Evolutionary conservation across 2,888 invertebrate species (phyloP).

Genomic region (Gnatocerus cornutus): DNA sequence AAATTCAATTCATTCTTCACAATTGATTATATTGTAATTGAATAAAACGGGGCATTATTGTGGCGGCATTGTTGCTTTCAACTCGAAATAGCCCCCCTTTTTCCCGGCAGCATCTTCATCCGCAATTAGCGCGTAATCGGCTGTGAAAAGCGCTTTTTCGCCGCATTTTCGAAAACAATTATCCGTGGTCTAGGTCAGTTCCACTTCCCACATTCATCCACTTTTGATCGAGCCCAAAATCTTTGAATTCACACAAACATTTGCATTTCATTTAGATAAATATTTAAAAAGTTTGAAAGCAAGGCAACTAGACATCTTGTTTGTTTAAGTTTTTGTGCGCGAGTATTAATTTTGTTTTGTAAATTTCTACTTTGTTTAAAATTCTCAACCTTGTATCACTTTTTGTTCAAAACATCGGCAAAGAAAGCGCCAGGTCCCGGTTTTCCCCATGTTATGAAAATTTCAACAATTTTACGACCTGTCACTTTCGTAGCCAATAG

Average conservation of each 20-base stretch:
- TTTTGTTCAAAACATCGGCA: neutral
- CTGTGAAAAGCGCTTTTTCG: neutral
- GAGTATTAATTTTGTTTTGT: slow-evolving; percentile 19
- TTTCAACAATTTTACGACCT: slow-evolving; percentile 34
- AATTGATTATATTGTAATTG: slow-evolving; percentile 33
- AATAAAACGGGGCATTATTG: slow-evolving; percentile 22
- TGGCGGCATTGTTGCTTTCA: slow-evolving; percentile 24
- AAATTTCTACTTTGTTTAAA: slow-evolving; percentile 22
- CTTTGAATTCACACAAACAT: slow-evolving; percentile 16
- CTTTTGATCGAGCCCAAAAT: slow-evolving; percentile 1
- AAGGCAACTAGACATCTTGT: neutral
- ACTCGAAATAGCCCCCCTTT: slow-evolving; percentile 17
- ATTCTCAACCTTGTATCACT: slow-evolving; percentile 15
- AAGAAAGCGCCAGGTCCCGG: slow-evolving; percentile 11
- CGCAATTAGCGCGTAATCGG: slow-evolving; percentile 6
- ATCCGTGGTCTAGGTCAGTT: slow-evolving; percentile 31
- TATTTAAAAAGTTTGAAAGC: slow-evolving; percentile 20
- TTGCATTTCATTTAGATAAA: slow-evolving; percentile 30
- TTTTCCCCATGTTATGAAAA: slow-evolving; percentile 25
- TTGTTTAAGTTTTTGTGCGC: slow-evolving; percentile 14
- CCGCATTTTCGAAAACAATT: neutral
- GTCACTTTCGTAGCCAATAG: slow-evolving; percentile 27
- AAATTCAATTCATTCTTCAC: slow-evolving; percentile 19
- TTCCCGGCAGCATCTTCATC: slow-evolving; percentile 8
- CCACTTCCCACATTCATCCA: neutral